Conservation (phyloP, 2,888 invertebrate genomes). For the Eristalinus sepulchralis region DNA sequence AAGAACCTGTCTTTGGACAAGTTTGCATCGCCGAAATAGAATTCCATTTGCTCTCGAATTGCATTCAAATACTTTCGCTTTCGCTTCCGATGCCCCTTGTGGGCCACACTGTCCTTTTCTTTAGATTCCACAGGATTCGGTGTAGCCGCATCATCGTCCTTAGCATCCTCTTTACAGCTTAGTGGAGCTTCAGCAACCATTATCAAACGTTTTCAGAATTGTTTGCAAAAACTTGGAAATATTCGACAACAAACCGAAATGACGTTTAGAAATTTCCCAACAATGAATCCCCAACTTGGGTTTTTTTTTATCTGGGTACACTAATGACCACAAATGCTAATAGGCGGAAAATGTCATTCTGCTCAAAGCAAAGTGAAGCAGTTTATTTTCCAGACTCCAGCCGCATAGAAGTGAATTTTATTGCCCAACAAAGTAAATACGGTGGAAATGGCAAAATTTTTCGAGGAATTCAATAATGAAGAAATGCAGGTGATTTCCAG, state of each 20-base stretch:
- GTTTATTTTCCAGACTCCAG: neutral
- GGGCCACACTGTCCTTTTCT: conserved; percentile 9
- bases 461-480: conserved; percentile 72
- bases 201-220: neutral
- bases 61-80: conserved; percentile 88
- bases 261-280: neutral
- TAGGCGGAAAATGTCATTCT: neutral
- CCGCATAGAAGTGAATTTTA: neutral
- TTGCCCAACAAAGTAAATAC: neutral
- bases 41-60: conserved; percentile 94
- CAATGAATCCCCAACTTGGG: neutral
- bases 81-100: conserved; percentile 83
- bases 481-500: conserved; percentile 73
- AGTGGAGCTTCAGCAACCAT: conserved; percentile 21
- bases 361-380: neutral
- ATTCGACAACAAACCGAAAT: neutral
- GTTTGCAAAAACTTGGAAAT: neutral
- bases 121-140: neutral
- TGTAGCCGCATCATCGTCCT: conserved; percentile 4
- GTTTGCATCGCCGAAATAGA: conserved; percentile 97
- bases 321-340: neutral
- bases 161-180: conserved; percentile 5
- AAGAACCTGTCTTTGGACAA: conserved; percentile 93
- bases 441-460: conserved; percentile 20
- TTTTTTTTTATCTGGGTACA: conserved; percentile 19